Base-by-base conservation (phyloP, 2,797 vertebrate genomes). In the Mycteria americana region DNA sequence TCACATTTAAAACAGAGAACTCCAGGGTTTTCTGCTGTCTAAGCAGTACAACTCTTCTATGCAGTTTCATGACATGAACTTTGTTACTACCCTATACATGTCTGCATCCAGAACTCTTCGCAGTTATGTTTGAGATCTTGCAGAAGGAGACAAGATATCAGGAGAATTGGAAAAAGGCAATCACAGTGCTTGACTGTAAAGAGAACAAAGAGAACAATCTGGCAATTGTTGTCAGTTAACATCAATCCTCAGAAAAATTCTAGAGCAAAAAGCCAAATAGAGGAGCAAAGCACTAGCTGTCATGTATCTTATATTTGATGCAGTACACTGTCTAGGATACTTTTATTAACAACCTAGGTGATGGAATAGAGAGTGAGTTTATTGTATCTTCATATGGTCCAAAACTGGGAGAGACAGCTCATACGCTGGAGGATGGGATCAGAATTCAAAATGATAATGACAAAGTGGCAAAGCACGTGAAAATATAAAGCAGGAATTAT, bases 221-320 rank as follows among this genome's bases (percentile, higher is more conserved):
- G 39, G 77, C 59, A 87, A 56, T 73, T 82, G 43, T 21, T 89
- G 86, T 85, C 86, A 87, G 43, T 90, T 94, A 76, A 69, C 70
- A 93, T 93, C 80, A 96, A 92, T 88, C 83, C 62, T 78, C 41
- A 39, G 45, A 88, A 92, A 94, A 95, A 88, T 85, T 85, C 59
- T 56, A 67, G 70, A 93, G 67, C 84, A 87, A 73, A 75, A 93
- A 94, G 80, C 89, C 70, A 91, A 73, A 92, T n/a, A 88, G 65
- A 94, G 62, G 7, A 95, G 63, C 15, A 92, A 84, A 91, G 43
- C 67, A 82, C 12, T 76, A 76, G 35, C 67, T 93, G 77, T 92
- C 70, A 63, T 46, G 43, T 82, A 41, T 56, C 35, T 88, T 88
- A 31, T 45, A 86, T 73, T 93, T 92, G 73, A 84, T 88, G 45